Percentiles rank a stretch among this genome's conserved stretches.
Conservation (phyloP, 2,888 invertebrate species). For the Leptinotarsa peninsularis region DNA sequence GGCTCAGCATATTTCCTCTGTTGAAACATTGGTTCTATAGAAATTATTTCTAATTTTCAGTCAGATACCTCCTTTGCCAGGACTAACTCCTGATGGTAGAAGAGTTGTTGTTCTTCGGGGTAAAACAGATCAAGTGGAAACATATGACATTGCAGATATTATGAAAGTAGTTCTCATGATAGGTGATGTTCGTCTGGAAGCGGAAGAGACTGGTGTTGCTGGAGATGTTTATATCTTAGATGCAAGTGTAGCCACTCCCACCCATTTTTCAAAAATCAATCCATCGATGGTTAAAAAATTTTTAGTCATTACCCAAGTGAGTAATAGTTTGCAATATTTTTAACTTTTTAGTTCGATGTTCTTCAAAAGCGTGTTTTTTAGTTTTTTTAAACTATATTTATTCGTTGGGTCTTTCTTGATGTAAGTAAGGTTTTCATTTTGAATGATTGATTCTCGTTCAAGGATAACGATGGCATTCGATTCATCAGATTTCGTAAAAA, state of each 20-base stretch:
- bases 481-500: too few species aligned
- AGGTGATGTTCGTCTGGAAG: conserved; percentile 82
- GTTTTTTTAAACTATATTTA: too few species aligned
- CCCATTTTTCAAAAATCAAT: conserved; percentile 87
- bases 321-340: not conserved
- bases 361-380: too few species aligned
- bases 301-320: conserved; percentile 80
- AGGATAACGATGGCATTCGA: too few species aligned
- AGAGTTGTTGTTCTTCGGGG: conserved; percentile 82
- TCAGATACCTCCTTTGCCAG: conserved; percentile 78
- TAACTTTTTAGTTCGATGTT: too few species aligned
- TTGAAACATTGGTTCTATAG: too few species aligned
- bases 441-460: too few species aligned
- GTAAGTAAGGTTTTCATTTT: too few species aligned
- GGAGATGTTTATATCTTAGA: conserved; percentile 87
- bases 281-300: conserved; percentile 87
- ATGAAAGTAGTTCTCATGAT: conserved; percentile 89
- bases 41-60: conserved; percentile 35
- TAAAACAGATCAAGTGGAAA: conserved; percentile 76
- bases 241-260: conserved; percentile 81
- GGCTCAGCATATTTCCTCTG: too few species aligned
- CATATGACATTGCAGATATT: conserved; percentile 79
- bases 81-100: conserved; percentile 83
- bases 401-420: too few species aligned
- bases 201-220: conserved; percentile 84